phyloP scores from a whole-genome alignment of 2,888 invertebrate species.

The Polymixis flavicincta region DNA sequence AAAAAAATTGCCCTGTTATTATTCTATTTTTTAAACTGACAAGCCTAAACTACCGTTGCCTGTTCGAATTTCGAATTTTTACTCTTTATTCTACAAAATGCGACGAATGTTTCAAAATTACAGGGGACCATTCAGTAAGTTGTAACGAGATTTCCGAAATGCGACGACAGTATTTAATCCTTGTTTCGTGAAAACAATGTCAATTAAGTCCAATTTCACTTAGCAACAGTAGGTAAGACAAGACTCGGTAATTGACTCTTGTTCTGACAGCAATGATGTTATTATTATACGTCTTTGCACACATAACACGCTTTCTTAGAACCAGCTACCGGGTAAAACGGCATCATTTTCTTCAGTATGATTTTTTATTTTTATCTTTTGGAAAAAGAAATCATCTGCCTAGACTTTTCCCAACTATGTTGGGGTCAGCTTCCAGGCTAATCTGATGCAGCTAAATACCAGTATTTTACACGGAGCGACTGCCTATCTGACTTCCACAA shows the following conservation, averaged over 20 bases:
- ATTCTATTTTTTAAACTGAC: background rate
- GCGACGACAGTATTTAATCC: slow-evolving; percentile 51
- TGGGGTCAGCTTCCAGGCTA: too few relatives aligned
- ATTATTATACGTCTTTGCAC: background rate
- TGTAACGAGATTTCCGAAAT: slow-evolving; percentile 59
- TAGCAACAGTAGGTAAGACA: slow-evolving; percentile 28
- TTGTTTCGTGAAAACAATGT: slow-evolving; percentile 56
- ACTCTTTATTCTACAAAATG: slow-evolving; percentile 10
- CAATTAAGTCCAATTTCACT: slow-evolving; percentile 47
- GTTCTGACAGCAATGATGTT: slow-evolving; percentile 17
- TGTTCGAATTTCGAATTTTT: background rate
- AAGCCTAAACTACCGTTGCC: background rate
- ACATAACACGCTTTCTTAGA: background rate
- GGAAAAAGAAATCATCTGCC: background rate
- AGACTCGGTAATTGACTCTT: slow-evolving; percentile 49
- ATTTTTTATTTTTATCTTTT: background rate
- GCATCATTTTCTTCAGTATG: background rate
- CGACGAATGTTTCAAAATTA: slow-evolving; percentile 39
- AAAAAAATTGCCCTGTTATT: background rate
- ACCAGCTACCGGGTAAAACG: too few relatives aligned
- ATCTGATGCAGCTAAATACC: too few relatives aligned
- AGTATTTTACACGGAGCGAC: too few relatives aligned
- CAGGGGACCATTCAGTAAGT: slow-evolving; percentile 45
- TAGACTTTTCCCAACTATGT: too few relatives aligned
- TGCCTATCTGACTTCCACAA: too few relatives aligned